These are phyloP conservation scores for Ectropis grisescens DNA, from an alignment of 1,140 invertebrate genomes.

Conservation along the genomic window DNA sequence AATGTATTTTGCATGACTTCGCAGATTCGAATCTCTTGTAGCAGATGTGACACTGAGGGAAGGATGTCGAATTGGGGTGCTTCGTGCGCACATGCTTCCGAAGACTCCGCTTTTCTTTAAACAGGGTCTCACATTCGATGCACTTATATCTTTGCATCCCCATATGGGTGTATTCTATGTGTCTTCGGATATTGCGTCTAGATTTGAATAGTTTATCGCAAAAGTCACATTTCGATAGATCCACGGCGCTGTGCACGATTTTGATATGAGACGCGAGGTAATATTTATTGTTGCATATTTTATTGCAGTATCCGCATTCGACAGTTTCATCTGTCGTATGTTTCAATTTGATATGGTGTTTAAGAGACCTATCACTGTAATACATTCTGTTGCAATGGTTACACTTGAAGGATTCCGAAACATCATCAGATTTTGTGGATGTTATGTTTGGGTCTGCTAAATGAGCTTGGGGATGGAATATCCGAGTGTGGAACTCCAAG, in stretches of 20 bases:
- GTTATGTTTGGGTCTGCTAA: slow-evolving; percentile 28
- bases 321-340: slow-evolving; percentile 30
- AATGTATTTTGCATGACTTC: slow-evolving; percentile 48
- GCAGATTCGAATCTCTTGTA: slow-evolving; percentile 45
- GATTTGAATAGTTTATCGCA: slow-evolving; percentile 45
- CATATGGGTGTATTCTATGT: slow-evolving; percentile 40
- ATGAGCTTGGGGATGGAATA: slow-evolving; percentile 43
- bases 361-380: slow-evolving; percentile 37
- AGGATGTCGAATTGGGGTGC: slow-evolving; percentile 33
- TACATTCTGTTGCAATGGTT: slow-evolving; percentile 31
- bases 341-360: slow-evolving; percentile 42
- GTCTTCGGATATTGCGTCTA: slow-evolving; percentile 34
- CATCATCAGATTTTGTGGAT: slow-evolving; percentile 21
- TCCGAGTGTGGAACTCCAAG: slow-evolving; percentile 37
- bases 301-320: slow-evolving; percentile 27
- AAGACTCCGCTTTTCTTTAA: slow-evolving; percentile 48
- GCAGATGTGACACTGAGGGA: slow-evolving; percentile 48
- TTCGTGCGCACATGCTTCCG: slow-evolving; percentile 41
- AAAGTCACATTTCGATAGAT: slow-evolving; percentile 37
- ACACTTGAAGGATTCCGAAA: slow-evolving; percentile 23
- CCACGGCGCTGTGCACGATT: slow-evolving; percentile 29
- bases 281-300: slow-evolving; percentile 43
- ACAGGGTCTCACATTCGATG: slow-evolving; percentile 39
- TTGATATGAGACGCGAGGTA: slow-evolving; percentile 40
- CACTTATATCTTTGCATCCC: slow-evolving; percentile 45